Evolutionary conservation across 2,888 invertebrate species (phyloP), one percentile per base, ranked within the genome.

Genomic region (Cheilosia urbana): DNA sequence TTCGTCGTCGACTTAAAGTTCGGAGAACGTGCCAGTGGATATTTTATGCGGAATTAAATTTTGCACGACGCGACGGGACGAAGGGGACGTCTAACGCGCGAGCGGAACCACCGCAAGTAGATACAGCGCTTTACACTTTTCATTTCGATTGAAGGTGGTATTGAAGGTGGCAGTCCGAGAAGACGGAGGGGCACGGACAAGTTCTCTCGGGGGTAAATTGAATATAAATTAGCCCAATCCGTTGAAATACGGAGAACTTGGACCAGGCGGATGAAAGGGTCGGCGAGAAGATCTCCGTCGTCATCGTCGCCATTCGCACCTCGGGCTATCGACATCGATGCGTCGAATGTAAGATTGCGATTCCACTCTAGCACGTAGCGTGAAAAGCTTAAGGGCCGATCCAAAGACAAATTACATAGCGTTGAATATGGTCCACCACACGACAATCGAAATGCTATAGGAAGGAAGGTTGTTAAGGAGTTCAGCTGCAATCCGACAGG

Each of bases 241-340:
- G 66, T 40, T 55, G 53, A 42, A 63, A 71, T 66, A 60, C 34
- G 11, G n/a, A 68, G 21, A 42, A 49, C 24, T 42, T 55, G 45
- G 42, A 40, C 4, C 21, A 6, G 34, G 1, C 45, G 27, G 47
- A 21, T 30, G 30, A 9, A 42, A 27, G 17, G 57, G 24, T 13
- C 17, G 15, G 55, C 4, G 76, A 34, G 55, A 45, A 51, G 51
- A 71, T 63, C 63, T 45, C 47, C 82, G 65, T 77, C 63, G 73
- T 75, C 71, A 60, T 75, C 84, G 84, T 84, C 73, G 79, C 80
- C 84, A 84, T 80, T 84, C 75, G 58, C 80, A 73, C 75, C 80
- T 84, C 51, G 49, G 80, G 84, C 79, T 53, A 79, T 71, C 63
- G 79, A 65, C 58, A 69, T 80, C 58, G 60, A 55, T 72, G 51